A percentile compares a stretch with the other conserved stretches of the same genome.
Conservation (phyloP, 37 sponge, comb jelly and placozoan species). For the Halichondria panicea region DNA sequence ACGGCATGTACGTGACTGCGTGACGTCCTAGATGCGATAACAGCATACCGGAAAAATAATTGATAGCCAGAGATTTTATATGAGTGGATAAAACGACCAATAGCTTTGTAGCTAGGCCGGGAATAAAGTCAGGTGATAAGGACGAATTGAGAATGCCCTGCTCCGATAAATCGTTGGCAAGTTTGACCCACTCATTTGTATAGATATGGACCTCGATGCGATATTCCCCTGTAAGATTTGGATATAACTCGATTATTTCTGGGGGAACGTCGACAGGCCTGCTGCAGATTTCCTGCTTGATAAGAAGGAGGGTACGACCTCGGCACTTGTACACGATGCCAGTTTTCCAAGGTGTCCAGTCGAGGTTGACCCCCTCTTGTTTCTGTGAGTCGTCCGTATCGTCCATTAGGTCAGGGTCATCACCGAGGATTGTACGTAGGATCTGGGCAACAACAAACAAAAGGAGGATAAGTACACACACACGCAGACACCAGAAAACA, state of each 20-base stretch:
- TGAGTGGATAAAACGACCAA: conserved; percentile 72
- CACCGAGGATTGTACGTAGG: conserved; percentile 15
- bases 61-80: conserved; percentile 59
- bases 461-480: background rate
- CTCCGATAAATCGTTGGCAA: conserved; percentile 7
- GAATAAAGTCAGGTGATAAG: background rate
- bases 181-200: conserved; percentile 35
- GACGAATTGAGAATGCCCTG: background rate
- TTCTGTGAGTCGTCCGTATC: background rate
- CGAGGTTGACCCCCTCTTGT: conserved; percentile 6
- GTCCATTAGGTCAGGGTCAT: background rate
- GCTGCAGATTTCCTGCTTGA: conserved; percentile 34
- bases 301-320: conserved; percentile 48
- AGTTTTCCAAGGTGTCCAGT: conserved; percentile 74
- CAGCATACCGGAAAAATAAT: conserved; percentile 77
- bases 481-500: background rate
- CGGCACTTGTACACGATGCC: conserved; percentile 52
- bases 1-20: conserved; percentile 54
- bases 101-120: conserved; percentile 50
- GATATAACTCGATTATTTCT: background rate
- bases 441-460: background rate
- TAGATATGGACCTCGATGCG: conserved; percentile 57
- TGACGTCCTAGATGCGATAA: no score
- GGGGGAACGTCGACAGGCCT: background rate
- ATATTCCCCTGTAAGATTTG: no score